Conservation (phyloP, 35 echinoderm and acorn worm species). For the Patiria miniata region DNA sequence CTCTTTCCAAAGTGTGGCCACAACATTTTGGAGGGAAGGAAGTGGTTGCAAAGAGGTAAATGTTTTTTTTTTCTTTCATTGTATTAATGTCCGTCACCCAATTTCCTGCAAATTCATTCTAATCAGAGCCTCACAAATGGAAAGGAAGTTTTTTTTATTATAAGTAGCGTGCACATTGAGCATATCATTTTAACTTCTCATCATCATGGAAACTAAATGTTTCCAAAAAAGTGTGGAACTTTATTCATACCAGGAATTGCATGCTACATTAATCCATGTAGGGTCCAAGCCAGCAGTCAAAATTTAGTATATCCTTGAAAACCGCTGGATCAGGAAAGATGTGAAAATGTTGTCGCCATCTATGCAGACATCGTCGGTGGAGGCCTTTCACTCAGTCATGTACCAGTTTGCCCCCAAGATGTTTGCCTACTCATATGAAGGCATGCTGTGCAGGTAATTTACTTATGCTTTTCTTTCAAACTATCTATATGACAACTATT, state of each 20-base stretch:
- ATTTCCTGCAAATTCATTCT: too few species aligned
- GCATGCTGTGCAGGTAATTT: not conserved
- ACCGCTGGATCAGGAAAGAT: slow-evolving; percentile 36
- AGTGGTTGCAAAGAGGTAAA: not conserved
- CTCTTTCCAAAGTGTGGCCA: slow-evolving; percentile 6
- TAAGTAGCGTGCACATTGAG: too few species aligned
- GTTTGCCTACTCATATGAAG: slow-evolving; percentile 39
- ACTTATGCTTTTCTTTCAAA: not conserved
- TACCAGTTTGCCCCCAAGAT: slow-evolving; percentile 70
- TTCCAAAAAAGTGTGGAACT: too few species aligned
- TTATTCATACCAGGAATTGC: too few species aligned
- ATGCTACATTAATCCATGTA: too few species aligned
- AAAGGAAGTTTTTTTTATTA: too few species aligned
- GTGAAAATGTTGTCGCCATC: slow-evolving; percentile 4
- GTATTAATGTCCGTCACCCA: too few species aligned
- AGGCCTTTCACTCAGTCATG: slow-evolving; percentile 62
- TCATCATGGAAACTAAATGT: too few species aligned
- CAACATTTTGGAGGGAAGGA: too few species aligned
- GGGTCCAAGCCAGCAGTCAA: slow-evolving; percentile 65
- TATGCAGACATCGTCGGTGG: slow-evolving; percentile 71
- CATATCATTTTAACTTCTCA: too few species aligned
- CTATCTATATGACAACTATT: not conserved
- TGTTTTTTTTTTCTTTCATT: too few species aligned
- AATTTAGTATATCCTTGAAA: slow-evolving; percentile 30
- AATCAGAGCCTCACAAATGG: too few species aligned